Percentiles rank a stretch among this genome's conserved stretches.
These are phyloP conservation scores for Herpetotheres cachinnans DNA, from an alignment of 2,113 vertebrate species.

Conservation along the genomic window DNA sequence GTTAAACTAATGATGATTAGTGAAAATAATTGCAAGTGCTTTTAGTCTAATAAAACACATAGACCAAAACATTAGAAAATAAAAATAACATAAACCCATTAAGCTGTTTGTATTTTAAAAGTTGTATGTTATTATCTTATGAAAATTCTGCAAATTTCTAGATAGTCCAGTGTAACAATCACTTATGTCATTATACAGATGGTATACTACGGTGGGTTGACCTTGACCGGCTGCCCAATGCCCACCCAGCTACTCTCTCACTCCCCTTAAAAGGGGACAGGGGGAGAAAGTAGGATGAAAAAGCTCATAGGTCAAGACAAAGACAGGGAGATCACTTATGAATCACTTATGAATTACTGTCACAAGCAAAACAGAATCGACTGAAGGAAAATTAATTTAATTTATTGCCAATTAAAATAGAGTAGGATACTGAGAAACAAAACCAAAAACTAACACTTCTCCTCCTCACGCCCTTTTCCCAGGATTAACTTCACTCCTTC, in stretches of 20 bases:
- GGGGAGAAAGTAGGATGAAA: neutral
- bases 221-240: neutral
- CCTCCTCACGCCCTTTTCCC: neutral
- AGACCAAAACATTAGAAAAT: slow-evolving; percentile 30
- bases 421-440: neutral
- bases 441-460: neutral
- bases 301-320: neutral
- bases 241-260: neutral
- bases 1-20: slow-evolving; percentile 28
- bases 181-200: neutral
- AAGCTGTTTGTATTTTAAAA: slow-evolving; percentile 21
- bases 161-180: neutral
- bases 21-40: slow-evolving; percentile 45
- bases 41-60: neutral
- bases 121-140: slow-evolving; percentile 27
- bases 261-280: neutral
- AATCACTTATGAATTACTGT: no score
- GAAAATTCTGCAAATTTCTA: slow-evolving; percentile 44
- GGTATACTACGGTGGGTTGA: neutral
- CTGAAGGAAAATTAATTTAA: no score
- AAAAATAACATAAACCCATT: slow-evolving; percentile 46
- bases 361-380: no score
- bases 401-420: no score
- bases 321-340: no score
- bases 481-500: neutral